Evolutionary conservation across 2,797 vertebrate species (phyloP).

Genomic region (Mus spretus): DNA sequence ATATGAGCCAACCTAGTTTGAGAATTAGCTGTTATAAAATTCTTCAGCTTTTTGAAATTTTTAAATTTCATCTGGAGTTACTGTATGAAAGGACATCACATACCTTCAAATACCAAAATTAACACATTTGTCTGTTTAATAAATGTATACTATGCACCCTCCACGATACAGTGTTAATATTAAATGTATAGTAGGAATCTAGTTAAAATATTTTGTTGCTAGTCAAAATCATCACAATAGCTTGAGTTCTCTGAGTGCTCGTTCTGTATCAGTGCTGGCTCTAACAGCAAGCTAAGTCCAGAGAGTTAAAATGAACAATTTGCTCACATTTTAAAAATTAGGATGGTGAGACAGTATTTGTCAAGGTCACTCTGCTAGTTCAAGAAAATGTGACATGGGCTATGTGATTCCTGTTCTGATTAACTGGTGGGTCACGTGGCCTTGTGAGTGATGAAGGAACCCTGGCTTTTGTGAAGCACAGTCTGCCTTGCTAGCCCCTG

Average conservation of each 20-base stretch:
- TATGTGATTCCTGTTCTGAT: conserved; percentile 5
- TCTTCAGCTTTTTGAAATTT: conserved; percentile 49
- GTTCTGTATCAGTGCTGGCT: not conserved
- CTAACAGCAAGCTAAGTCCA: conserved; percentile 2
- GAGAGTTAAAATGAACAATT: not conserved
- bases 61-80: conserved; percentile 43
- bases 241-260: not conserved
- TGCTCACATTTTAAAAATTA: conserved; percentile 52
- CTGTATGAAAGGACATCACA: not conserved
- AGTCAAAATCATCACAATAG: conserved; percentile 14
- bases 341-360: conserved; percentile 27
- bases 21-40: conserved; percentile 36
- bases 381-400: not conserved
- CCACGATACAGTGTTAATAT: not conserved
- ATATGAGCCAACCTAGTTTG: conserved; percentile 41
- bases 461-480: conserved; percentile 44
- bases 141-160: not conserved
- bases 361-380: not conserved
- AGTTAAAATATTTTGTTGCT: conserved; percentile 30
- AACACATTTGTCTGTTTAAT: conserved; percentile 18
- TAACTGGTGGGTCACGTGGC: not conserved
- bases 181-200: conserved; percentile 46
- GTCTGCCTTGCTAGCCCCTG: not conserved
- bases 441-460: conserved; percentile 3
- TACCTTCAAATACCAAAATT: conserved; percentile 55